phyloP scores from a whole-genome alignment of 2,888 invertebrate species.

The Brachycybe producta region DNA sequence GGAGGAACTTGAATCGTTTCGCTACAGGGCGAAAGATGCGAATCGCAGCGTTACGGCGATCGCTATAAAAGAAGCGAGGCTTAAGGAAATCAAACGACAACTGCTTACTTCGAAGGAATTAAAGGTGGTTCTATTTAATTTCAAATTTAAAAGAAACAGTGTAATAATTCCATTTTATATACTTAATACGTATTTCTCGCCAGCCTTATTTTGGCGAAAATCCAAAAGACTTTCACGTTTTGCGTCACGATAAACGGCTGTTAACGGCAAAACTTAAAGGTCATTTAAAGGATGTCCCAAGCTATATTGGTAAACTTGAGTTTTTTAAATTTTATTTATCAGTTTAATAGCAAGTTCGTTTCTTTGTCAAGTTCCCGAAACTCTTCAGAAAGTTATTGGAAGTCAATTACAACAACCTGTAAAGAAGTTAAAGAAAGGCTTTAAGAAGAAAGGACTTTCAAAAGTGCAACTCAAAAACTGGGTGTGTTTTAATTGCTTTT shows the following conservation, averaged over 20 bases:
- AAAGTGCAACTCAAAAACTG: constrained; percentile 23
- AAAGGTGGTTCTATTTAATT: constrained; percentile 49
- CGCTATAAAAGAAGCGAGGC: constrained; percentile 81
- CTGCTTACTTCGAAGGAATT: constrained; percentile 81
- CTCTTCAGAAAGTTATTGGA: constrained; percentile 45
- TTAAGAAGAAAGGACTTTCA: not conserved
- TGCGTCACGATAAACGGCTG: constrained; percentile 53
- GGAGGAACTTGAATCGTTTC: constrained; percentile 90
- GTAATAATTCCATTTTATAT: too few relatives aligned
- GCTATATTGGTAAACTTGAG: constrained; percentile 49
- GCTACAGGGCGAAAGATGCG: constrained; percentile 88
- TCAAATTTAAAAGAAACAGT: too few relatives aligned
- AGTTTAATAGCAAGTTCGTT: not conserved
- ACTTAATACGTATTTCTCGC: too few relatives aligned
- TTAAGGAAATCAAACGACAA: constrained; percentile 91
- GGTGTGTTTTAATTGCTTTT: constrained; percentile 19
- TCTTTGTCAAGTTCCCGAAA: constrained; percentile 46
- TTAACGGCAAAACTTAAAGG: constrained; percentile 70
- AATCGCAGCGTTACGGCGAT: constrained; percentile 87
- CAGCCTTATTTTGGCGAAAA: constrained; percentile 85
- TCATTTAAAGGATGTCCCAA: constrained; percentile 81
- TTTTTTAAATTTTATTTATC: not conserved
- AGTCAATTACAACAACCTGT: not conserved
- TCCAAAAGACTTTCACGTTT: constrained; percentile 67
- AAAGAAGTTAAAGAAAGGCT: constrained; percentile 10